These are phyloP conservation scores for Rugalucina vietnamica DNA, from an alignment of 2,888 invertebrate genomes.

Conservation along the genomic window DNA sequence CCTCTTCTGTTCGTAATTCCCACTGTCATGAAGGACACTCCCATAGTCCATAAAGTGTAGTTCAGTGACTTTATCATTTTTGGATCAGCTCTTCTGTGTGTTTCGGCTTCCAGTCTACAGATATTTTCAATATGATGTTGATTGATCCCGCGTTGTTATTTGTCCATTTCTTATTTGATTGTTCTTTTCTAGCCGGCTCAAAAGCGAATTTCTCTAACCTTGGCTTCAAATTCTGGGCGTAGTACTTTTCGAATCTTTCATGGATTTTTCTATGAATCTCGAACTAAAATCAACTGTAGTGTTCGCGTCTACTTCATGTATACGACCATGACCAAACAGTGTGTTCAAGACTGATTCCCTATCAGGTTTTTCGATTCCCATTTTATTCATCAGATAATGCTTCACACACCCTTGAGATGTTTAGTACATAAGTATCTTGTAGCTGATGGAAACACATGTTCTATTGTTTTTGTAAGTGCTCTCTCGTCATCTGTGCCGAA, in stretches of 20 bases:
- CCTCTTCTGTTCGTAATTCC: constrained; percentile 19
- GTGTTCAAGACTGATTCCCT: not conserved
- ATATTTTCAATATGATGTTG: constrained; percentile 36
- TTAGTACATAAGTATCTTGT: constrained; percentile 22
- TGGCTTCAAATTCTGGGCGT: not conserved
- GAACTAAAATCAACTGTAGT: constrained; percentile 18
- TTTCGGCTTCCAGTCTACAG: constrained; percentile 41
- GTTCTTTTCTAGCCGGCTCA: not conserved
- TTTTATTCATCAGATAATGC: constrained; percentile 25
- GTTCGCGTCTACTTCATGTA: constrained; percentile 26
- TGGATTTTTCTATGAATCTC: not conserved
- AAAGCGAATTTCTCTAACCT: constrained; percentile 12
- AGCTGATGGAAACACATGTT: constrained; percentile 21
- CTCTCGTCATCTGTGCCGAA: constrained; percentile 36
- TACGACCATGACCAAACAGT: not conserved
- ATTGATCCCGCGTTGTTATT: constrained; percentile 43
- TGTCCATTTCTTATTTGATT: constrained; percentile 22
- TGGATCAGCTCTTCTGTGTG: constrained; percentile 14
- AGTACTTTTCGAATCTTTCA: not conserved
- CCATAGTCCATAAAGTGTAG: constrained; percentile 42
- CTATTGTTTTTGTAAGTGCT: constrained; percentile 28
- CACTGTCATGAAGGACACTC: constrained; percentile 26
- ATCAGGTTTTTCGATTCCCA: not conserved
- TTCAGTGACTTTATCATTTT: constrained; percentile 31
- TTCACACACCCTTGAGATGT: constrained; percentile 26